Evolutionary conservation across 2,797 vertebrate genomes (phyloP).

Genomic region (Nannoperca australis): DNA sequence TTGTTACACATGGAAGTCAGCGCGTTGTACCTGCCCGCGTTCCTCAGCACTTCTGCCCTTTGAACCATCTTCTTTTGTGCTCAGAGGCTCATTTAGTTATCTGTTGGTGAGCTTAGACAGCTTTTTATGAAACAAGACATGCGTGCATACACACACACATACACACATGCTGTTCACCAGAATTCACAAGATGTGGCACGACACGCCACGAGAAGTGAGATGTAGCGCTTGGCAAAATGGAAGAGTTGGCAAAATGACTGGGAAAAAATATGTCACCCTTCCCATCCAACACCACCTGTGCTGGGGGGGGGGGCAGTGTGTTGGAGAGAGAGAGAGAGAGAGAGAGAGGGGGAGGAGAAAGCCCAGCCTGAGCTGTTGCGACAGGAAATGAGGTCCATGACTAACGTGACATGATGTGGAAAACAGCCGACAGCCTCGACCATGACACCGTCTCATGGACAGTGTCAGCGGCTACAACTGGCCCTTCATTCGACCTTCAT

Average conservation of each 20-base stretch:
- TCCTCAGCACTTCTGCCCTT: slow-evolving; percentile 30
- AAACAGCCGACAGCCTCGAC: slow-evolving; percentile 58
- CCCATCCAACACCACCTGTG: slow-evolving; percentile 47
- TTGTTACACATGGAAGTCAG: slow-evolving; percentile 17
- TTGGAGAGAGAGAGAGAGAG: neutral
- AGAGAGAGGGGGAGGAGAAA: slow-evolving; percentile 6
- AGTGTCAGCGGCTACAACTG: slow-evolving; percentile 12
- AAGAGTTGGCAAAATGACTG: slow-evolving; percentile 46
- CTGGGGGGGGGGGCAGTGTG: neutral
- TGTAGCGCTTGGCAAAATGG: slow-evolving; percentile 37
- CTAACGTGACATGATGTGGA: slow-evolving; percentile 71
- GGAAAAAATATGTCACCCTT: slow-evolving; percentile 63
- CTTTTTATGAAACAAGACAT: slow-evolving; percentile 6
- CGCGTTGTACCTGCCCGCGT: neutral
- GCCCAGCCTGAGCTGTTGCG: slow-evolving; percentile 42
- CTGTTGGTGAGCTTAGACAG: slow-evolving; percentile 23
- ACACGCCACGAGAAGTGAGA: slow-evolving; percentile 21
- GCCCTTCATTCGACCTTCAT: no score
- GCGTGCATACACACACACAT: slow-evolving; percentile 2
- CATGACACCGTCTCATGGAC: slow-evolving; percentile 26
- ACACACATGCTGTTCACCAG: slow-evolving; percentile 29
- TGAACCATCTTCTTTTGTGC: slow-evolving; percentile 25
- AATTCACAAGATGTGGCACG: slow-evolving; percentile 18
- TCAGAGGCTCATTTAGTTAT: slow-evolving; percentile 37
- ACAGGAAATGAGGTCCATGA: slow-evolving; percentile 68